These are phyloP conservation scores for Sebastes vulpes DNA, from an alignment of 2,797 vertebrate species.

Conservation along the genomic window DNA sequence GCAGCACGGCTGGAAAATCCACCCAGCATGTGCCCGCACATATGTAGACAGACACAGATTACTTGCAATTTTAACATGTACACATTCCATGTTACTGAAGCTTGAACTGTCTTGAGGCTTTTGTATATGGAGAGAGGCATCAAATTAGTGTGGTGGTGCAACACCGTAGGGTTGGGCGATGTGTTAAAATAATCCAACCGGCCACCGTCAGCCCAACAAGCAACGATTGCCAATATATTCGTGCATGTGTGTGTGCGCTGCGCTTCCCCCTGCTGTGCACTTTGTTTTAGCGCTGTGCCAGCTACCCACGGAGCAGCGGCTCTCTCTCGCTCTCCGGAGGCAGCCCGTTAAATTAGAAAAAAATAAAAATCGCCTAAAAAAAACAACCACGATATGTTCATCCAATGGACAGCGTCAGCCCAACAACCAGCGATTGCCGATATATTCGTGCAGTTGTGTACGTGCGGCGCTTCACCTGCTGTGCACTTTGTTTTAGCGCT, in stretches of 20 bases:
- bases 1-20: constrained; percentile 77
- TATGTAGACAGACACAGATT: constrained; percentile 19
- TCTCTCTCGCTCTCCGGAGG: too few species aligned
- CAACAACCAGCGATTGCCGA: not conserved
- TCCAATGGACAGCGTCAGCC: too few species aligned
- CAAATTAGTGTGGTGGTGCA: not conserved
- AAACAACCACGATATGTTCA: too few species aligned
- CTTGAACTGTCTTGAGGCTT: not conserved
- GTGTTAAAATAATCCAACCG: not conserved
- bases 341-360: too few species aligned
- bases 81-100: constrained; percentile 8
- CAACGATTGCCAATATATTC: not conserved
- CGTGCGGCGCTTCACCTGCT: not conserved
- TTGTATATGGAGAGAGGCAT: not conserved
- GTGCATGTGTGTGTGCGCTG: not conserved
- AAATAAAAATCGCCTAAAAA: too few species aligned
- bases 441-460: not conserved
- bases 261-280: too few species aligned
- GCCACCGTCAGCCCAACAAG: too few species aligned
- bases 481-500: not conserved
- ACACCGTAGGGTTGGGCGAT: not conserved
- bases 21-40: constrained; percentile 46
- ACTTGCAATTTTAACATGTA: constrained; percentile 6
- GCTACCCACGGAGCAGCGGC: too few species aligned
- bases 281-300: too few species aligned